A percentile compares a stretch with the other conserved stretches of the same genome.
These are phyloP conservation scores for Steromphala cineraria DNA, from an alignment of 2,888 invertebrate species.

Conservation along the genomic window DNA sequence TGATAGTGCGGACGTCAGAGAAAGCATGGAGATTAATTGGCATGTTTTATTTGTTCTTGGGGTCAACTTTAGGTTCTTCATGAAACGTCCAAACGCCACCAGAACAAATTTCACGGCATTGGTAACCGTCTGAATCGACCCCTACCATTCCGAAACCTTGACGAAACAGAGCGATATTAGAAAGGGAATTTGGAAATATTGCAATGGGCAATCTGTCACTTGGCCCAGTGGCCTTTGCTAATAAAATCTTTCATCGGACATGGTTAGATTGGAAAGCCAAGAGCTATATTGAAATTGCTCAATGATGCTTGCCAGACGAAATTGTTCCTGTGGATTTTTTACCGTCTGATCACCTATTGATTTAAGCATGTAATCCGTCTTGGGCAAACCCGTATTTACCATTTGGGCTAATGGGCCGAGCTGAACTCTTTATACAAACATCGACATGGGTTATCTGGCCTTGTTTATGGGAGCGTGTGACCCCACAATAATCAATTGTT, in stretches of 20 bases:
- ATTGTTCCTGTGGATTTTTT: conserved; percentile 2
- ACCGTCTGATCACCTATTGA: conserved; percentile 7
- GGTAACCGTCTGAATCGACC: background rate
- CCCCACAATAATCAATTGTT: background rate
- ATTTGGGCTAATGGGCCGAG: background rate
- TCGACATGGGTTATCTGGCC: background rate
- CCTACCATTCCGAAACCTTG: background rate
- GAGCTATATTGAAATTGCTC: background rate
- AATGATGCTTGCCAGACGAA: conserved; percentile 1
- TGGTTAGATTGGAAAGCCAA: conserved; percentile 6
- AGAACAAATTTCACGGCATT: conserved; percentile 7
- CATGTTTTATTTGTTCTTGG: conserved; percentile 12
- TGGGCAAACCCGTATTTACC: background rate
- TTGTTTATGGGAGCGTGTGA: background rate
- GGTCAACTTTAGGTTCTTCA: background rate
- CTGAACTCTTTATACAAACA: background rate
- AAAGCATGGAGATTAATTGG: conserved; percentile 14
- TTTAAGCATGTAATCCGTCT: conserved; percentile 1
- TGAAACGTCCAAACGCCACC: conserved; percentile 4
- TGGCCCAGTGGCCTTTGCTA: conserved; percentile 11
- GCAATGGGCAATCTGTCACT: conserved; percentile 3
- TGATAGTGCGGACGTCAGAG: background rate
- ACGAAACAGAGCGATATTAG: background rate
- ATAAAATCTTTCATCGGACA: conserved; percentile 4
- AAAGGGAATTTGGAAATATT: conserved; percentile 16